Conservation (phyloP, 2,113 vertebrate genomes). For the Terrapene triunguis region DNA sequence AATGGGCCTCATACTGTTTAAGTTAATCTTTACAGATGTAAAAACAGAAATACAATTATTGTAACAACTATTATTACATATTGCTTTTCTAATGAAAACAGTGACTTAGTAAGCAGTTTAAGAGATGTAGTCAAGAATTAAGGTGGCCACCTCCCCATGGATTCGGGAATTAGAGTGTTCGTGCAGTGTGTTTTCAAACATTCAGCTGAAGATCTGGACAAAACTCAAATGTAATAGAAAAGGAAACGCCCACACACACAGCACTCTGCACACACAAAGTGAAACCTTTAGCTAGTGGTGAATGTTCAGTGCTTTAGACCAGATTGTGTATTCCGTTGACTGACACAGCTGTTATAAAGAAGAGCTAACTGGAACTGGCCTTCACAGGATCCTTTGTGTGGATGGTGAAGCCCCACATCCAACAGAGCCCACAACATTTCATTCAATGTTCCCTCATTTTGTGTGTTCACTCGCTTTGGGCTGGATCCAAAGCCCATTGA, state of each 20-base stretch:
- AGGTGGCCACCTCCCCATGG: not conserved
- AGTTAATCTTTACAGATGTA: constrained; percentile 85
- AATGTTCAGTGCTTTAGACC: not conserved
- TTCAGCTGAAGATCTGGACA: not conserved
- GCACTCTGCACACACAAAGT: accelerated
- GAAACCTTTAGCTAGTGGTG: not conserved
- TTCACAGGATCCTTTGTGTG: not conserved
- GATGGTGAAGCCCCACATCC: not conserved
- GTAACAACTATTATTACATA: constrained; percentile 81
- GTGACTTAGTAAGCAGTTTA: constrained; percentile 10
- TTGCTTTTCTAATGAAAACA: constrained; percentile 74
- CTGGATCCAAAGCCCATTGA: not conserved
- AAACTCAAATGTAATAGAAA: accelerated
- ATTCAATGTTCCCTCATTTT: not conserved
- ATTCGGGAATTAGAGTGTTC: accelerated
- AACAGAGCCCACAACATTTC: not conserved
- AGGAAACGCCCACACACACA: not conserved
- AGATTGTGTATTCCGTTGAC: not conserved
- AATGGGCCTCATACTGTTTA: constrained; percentile 81
- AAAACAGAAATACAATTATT: constrained; percentile 83
- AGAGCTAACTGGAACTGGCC: accelerated
- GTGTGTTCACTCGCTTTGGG: not conserved
- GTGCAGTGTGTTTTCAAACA: not conserved
- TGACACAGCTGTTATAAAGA: not conserved
- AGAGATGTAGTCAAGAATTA: constrained; percentile 17